Evolutionary conservation across 2,113 vertebrate species (phyloP).

Genomic region (Rhabdomys dilectus): DNA sequence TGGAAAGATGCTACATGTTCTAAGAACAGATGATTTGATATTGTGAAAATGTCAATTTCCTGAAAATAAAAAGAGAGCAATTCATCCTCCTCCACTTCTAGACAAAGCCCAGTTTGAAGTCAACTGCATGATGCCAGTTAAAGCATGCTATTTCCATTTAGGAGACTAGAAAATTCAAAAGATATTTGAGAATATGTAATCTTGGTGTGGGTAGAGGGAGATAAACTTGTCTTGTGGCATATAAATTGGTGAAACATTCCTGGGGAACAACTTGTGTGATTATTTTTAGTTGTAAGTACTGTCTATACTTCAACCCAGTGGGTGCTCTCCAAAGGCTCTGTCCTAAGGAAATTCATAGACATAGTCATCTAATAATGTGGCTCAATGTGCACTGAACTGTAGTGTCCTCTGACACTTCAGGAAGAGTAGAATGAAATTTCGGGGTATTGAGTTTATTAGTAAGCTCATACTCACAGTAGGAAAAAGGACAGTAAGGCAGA

Average conservation of each 20-base stretch:
- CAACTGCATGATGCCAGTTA: neutral
- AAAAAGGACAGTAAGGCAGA: neutral
- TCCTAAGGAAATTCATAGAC: too few species aligned
- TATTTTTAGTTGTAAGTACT: neutral
- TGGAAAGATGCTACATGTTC: neutral
- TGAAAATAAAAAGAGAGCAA: neutral
- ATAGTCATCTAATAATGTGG: too few species aligned
- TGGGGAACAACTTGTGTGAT: neutral
- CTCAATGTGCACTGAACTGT: neutral
- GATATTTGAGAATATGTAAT: neutral
- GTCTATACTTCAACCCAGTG: neutral
- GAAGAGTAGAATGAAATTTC: neutral
- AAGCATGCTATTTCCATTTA: neutral
- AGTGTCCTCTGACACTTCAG: neutral
- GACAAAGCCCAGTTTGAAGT: neutral
- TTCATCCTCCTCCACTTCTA: neutral
- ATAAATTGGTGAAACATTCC: neutral
- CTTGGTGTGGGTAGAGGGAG: neutral
- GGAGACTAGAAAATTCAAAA: conserved; percentile 8
- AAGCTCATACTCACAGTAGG: neutral
- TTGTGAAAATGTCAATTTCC: neutral
- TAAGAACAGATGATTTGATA: neutral
- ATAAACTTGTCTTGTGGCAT: rapidly evolving
- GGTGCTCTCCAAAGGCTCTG: neutral
- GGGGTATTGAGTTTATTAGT: neutral